Base-by-base conservation (phyloP, 1,140 invertebrate genomes). In the Sesamia nonagrioides region DNA sequence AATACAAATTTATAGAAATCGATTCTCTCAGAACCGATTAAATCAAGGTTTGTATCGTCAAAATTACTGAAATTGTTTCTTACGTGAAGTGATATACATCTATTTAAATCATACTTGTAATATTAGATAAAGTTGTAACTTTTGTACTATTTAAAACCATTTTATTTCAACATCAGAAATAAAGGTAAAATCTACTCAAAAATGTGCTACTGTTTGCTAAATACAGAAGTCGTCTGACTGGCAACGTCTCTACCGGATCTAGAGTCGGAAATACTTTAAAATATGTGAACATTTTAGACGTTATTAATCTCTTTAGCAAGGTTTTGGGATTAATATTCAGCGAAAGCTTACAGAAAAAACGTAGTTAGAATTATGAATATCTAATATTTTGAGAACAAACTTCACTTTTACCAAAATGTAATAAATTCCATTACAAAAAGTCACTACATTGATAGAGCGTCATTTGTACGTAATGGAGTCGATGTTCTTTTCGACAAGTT, bases 381-480 rank as follows among this genome's bases (percentile, higher is more conserved):
- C 48, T 63, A 11, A 21, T 77, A 15, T 21, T n/a, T 15, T n/a
- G 5, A 50, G 2, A n/a, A 77, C 56, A 78, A 66, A 13, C 27
- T 73, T 11, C 6, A 17, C 13, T 68, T 54, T 82, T 54, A 18
- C 54, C 42, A 52, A 61, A 75, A 13, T 63, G 9, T 5, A 37
- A 50, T 56, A 92, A 90, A 95, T 94, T 94, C 92, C 88, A 71
- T 61, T 33, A 42, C 60, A 84, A 93, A 89, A 78, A 94, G 91
- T 86, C 84, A 89, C 89, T 93, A 92, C 78, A 83, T 89, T 94
- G 93, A 94, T 81, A 90, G 86, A 95, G 94, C 94, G 93, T 95
- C 94, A 95, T 94, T 89, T 91, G 90, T 95, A 92, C 89, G 92
- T 94, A 95, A 95, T 95, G 94, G 94, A 95, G 94, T 94, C 92